phyloP scores from a whole-genome alignment of 2,888 invertebrate species.

The Chouioia cunea region DNA sequence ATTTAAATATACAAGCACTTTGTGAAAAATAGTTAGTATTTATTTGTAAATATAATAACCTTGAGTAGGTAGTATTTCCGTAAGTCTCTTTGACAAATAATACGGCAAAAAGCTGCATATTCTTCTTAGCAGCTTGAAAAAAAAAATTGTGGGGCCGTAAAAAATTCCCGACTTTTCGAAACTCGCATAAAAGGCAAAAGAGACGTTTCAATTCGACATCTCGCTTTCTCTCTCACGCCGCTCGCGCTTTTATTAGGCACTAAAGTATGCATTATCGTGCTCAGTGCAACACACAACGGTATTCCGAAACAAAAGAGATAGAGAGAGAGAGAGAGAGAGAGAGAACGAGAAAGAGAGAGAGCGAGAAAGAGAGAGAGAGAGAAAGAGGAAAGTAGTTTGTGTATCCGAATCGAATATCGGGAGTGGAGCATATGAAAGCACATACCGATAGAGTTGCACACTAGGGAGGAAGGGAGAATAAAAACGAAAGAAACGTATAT shows the following conservation, averaged over 20 bases:
- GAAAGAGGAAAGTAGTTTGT: constrained; percentile 25
- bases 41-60: no score
- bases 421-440: constrained; percentile 28
- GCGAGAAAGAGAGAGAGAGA: constrained; percentile 20
- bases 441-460: background rate
- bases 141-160: background rate
- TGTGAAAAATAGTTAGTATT: no score
- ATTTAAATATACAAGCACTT: no score
- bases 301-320: no score
- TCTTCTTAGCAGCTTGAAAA: background rate
- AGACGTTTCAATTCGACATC: no score
- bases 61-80: no score
- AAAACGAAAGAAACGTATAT: no score
- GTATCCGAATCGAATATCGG: constrained; percentile 41
- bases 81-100: background rate
- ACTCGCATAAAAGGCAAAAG: constrained; percentile 36
- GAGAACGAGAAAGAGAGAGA: constrained; percentile 23
- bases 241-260: constrained; percentile 43
- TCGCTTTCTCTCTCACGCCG: no score
- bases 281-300: background rate
- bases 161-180: constrained; percentile 28
- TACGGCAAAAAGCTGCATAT: background rate
- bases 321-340: constrained; percentile 14
- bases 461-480: no score
- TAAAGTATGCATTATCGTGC: constrained; percentile 46